Evolutionary conservation across 2,113 vertebrate species (phyloP).

Genomic region (Pandion haliaetus): DNA sequence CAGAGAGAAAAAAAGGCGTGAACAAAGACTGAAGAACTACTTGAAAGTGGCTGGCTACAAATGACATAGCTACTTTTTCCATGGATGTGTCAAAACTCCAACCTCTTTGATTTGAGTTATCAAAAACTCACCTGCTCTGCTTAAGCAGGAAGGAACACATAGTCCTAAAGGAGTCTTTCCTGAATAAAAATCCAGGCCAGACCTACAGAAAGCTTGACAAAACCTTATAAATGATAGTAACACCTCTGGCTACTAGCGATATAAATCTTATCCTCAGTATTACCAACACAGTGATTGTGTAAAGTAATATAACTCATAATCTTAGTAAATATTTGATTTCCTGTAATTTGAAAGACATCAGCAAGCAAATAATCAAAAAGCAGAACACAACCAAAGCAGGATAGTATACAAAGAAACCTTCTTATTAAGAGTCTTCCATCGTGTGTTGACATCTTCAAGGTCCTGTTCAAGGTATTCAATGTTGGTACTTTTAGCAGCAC

Average conservation of each 20-base stretch:
- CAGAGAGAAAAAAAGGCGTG: not conserved
- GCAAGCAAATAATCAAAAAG: not conserved
- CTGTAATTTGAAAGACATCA: not conserved
- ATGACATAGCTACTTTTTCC: not conserved
- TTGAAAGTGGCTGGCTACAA: not conserved
- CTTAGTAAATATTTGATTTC: slow-evolving; percentile 30
- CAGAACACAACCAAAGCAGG: not conserved
- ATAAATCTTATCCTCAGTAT: not conserved
- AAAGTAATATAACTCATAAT: not conserved
- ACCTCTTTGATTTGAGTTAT: not conserved
- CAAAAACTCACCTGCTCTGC: not conserved
- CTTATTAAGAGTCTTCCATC: slow-evolving; percentile 96
- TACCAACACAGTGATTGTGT: not conserved
- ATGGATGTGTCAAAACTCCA: not conserved
- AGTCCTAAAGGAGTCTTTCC: not conserved
- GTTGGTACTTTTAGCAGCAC: slow-evolving; percentile 84
- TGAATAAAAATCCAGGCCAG: not conserved
- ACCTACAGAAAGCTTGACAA: not conserved
- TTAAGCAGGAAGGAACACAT: not conserved
- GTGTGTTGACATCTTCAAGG: slow-evolving; percentile 84
- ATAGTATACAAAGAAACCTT: slow-evolving; percentile 79
- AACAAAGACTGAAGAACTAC: not conserved
- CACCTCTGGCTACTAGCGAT: not conserved
- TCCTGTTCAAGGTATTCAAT: slow-evolving; percentile 86
- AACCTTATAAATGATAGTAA: not conserved